Evolutionary conservation across 2,888 invertebrate species (phyloP).

Genomic region (Ectemnius lituratus): DNA sequence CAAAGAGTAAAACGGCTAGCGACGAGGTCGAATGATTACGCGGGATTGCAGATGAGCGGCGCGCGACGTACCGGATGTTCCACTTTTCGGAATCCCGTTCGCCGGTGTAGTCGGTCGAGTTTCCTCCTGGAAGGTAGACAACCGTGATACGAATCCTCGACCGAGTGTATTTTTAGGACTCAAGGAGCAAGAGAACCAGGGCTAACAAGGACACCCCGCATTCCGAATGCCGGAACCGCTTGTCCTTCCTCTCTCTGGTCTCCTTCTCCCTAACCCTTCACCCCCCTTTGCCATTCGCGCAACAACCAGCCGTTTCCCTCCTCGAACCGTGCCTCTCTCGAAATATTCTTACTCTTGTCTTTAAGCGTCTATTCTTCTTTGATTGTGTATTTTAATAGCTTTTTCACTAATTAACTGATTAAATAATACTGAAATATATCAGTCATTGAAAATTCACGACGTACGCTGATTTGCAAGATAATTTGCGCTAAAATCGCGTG

Average conservation of each 20-base stretch:
- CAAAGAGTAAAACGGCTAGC: no score
- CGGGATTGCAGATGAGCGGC: no score
- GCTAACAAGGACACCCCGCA: conserved; percentile 55
- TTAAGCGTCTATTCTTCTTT: no score
- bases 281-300: conserved; percentile 37
- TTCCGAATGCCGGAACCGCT: conserved; percentile 66
- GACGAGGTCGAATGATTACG: no score
- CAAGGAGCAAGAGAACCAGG: conserved; percentile 25
- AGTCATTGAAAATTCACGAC: no score
- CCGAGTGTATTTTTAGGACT: conserved; percentile 60
- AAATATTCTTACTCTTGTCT: no score
- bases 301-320: neutral
- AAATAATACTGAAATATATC: no score
- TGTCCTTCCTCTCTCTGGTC: conserved; percentile 25
- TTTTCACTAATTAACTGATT: no score
- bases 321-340: no score
- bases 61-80: conserved; percentile 54
- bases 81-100: conserved; percentile 64
- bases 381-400: no score
- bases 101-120: conserved; percentile 41
- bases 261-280: conserved; percentile 12
- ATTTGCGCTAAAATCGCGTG: no score
- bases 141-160: conserved; percentile 47
- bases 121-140: conserved; percentile 45
- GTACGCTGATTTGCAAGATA: no score